Conservation (phyloP, 2,797 vertebrate species). For the Pagetopsis macropterus region DNA sequence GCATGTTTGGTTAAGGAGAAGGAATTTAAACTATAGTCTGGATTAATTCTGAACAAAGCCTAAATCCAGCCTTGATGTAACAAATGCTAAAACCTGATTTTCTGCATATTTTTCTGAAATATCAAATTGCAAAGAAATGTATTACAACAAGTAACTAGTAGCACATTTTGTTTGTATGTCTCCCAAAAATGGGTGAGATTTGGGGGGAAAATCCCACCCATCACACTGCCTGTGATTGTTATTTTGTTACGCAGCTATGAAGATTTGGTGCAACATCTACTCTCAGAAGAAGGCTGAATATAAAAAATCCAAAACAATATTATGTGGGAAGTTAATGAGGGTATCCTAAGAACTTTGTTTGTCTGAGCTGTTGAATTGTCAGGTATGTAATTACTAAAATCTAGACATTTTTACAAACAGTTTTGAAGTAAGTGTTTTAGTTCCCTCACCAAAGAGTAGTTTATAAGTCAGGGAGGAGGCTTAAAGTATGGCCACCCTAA, state of each 20-base stretch:
- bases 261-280: not conserved
- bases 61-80: no score
- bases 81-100: no score
- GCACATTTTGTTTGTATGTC: no score
- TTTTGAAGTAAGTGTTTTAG: not conserved
- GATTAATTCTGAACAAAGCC: no score
- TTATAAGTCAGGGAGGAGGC: no score
- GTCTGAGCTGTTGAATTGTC: not conserved
- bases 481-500: no score
- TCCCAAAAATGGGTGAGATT: no score
- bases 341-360: not conserved
- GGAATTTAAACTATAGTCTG: no score
- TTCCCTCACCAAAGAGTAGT: not conserved
- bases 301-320: constrained; percentile 3
- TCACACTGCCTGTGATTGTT: not conserved
- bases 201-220: no score
- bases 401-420: no score
- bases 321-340: constrained; percentile 1
- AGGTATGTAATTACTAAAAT: not conserved
- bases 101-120: not conserved
- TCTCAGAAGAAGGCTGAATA: constrained; percentile 11
- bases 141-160: no score
- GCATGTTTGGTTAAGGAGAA: no score
- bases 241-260: not conserved
- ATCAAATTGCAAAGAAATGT: not conserved